Evolutionary conservation across 2,113 vertebrate species (phyloP).

Genomic region (Promerops cafer): DNA sequence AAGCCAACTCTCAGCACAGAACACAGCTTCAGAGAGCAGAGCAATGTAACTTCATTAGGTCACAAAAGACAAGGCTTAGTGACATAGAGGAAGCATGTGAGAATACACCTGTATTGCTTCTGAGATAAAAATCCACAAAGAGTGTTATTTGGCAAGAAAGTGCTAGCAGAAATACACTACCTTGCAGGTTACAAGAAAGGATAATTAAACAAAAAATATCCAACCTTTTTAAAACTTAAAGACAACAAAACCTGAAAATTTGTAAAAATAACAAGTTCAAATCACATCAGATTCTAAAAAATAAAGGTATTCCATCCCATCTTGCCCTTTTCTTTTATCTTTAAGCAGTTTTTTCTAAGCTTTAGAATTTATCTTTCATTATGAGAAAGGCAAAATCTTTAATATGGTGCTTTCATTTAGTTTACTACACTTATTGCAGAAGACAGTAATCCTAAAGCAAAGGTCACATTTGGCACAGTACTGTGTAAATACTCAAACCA

Average conservation of each 20-base stretch:
- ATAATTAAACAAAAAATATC: background rate
- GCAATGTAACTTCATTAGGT: background rate
- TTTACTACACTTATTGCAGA: background rate
- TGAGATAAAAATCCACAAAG: background rate
- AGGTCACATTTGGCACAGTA: background rate
- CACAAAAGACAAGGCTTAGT: background rate
- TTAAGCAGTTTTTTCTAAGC: background rate
- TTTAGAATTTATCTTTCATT: constrained; percentile 20
- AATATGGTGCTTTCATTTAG: background rate
- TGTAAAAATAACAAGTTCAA: background rate
- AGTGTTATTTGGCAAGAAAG: background rate
- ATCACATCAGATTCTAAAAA: background rate
- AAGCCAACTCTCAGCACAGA: background rate
- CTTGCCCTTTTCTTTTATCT: background rate
- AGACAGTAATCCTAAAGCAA: background rate
- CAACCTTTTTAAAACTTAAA: background rate
- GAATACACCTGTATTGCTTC: background rate
- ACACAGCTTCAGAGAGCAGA: background rate
- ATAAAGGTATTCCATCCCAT: background rate
- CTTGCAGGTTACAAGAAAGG: background rate
- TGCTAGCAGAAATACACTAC: background rate
- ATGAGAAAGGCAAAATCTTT: background rate
- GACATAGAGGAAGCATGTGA: background rate
- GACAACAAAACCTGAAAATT: background rate
- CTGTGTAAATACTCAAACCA: background rate